Evolutionary conservation across 2,797 vertebrate species (phyloP).

Genomic region (Smutsia gigantea): DNA sequence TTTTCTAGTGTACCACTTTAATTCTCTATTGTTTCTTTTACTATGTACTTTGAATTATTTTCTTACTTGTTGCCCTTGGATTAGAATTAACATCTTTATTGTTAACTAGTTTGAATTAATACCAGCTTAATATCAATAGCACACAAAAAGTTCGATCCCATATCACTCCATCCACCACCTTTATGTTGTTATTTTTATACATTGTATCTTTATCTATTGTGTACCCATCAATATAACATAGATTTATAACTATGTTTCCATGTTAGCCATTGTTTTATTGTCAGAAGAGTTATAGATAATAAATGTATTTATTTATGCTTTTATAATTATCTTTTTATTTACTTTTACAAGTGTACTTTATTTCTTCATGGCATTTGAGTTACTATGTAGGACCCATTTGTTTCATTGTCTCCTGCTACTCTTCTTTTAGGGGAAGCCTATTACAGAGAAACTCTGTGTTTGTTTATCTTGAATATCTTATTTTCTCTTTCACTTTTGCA

Average conservation of each 20-base stretch:
- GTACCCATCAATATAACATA: neutral
- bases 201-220: neutral
- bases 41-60: neutral
- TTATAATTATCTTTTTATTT: neutral
- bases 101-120: neutral
- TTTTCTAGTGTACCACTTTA: neutral
- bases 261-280: neutral
- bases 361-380: neutral
- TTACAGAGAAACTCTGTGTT: neutral
- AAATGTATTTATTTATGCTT: neutral
- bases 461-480: neutral
- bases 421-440: neutral
- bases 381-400: neutral
- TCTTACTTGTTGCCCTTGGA: neutral
- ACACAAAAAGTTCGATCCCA: neutral
- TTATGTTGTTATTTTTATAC: neutral
- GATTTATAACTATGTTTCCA: neutral
- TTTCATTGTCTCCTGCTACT: neutral
- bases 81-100: neutral
- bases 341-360: neutral
- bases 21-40: neutral
- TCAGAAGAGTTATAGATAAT: neutral
- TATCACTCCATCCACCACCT: neutral
- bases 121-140: neutral
- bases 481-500: neutral